Percentiles rank a stretch among this genome's conserved stretches.
phyloP scores from a whole-genome alignment of 2,113 vertebrate species.

The Guaruba guarouba region DNA sequence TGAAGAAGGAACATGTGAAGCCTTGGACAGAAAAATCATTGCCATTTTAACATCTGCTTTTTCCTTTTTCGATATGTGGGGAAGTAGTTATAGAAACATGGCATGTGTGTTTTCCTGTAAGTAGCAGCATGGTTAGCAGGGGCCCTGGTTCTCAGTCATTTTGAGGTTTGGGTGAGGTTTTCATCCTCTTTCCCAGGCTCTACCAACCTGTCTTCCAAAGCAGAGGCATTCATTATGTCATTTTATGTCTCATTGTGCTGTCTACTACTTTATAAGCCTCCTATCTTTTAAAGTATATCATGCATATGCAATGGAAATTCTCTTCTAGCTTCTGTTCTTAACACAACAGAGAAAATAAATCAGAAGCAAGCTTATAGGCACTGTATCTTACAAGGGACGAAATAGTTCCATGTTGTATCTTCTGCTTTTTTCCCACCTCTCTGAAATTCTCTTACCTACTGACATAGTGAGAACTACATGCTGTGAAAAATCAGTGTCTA shows the following conservation, averaged over 20 bases:
- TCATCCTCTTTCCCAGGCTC: not conserved
- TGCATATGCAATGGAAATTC: not conserved
- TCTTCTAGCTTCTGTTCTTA: not conserved
- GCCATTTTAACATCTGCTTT: not conserved
- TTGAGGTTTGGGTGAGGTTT: not conserved
- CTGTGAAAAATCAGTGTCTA: conserved; percentile 49
- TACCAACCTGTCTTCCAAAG: not conserved
- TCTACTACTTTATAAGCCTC: not conserved
- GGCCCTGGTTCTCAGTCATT: not conserved
- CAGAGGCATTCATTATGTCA: not conserved
- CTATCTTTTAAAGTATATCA: not conserved
- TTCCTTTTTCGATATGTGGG: not conserved
- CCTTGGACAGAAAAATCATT: not conserved
- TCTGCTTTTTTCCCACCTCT: not conserved
- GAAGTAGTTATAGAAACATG: not conserved
- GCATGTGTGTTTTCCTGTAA: not conserved
- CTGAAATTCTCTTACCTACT: conserved; percentile 21
- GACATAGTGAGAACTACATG: not conserved
- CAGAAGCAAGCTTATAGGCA: not conserved
- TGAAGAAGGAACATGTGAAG: not conserved
- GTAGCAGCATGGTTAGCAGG: not conserved
- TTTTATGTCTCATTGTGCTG: not conserved
- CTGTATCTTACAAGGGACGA: not conserved
- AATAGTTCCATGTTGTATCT: not conserved
- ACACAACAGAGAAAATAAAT: not conserved